A percentile compares a stretch with the other conserved stretches of the same genome.
phyloP scores from a whole-genome alignment of 2,113 vertebrate genomes.

The Lepus timidus region DNA sequence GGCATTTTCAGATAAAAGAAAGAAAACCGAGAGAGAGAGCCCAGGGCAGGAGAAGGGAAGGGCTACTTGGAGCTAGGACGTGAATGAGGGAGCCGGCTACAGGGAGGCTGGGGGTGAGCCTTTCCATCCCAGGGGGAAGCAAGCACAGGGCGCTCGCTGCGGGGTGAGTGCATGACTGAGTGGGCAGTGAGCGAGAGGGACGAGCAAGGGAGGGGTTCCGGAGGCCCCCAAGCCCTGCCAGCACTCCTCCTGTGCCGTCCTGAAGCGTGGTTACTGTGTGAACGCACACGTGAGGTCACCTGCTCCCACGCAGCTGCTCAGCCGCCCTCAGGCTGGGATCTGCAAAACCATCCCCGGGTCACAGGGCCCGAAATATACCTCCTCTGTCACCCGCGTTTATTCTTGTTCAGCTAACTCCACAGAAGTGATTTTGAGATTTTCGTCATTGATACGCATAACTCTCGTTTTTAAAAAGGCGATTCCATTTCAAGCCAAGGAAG shows the following conservation, averaged over 20 bases:
- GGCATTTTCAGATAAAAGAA: conserved; percentile 16
- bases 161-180: no score
- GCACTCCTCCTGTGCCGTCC: no score
- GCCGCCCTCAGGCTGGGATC: not conserved
- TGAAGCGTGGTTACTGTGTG: not conserved
- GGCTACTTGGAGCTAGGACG: not conserved
- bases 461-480: not conserved
- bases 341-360: not conserved
- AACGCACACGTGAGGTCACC: not conserved
- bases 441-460: not conserved
- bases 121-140: not conserved
- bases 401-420: conserved; percentile 22
- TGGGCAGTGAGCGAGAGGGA: not conserved
- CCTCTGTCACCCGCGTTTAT: not conserved
- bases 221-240: not conserved
- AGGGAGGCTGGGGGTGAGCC: not conserved
- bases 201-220: not conserved
- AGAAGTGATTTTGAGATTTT: conserved; percentile 44
- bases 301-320: not conserved
- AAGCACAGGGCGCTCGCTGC: not conserved
- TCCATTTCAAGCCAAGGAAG: not conserved
- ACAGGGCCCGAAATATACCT: not conserved
- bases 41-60: not conserved
- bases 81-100: not conserved
- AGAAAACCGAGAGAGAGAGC: not conserved